Base-by-base conservation (phyloP, 2,888 invertebrate species). In the Pollenia angustigena region DNA sequence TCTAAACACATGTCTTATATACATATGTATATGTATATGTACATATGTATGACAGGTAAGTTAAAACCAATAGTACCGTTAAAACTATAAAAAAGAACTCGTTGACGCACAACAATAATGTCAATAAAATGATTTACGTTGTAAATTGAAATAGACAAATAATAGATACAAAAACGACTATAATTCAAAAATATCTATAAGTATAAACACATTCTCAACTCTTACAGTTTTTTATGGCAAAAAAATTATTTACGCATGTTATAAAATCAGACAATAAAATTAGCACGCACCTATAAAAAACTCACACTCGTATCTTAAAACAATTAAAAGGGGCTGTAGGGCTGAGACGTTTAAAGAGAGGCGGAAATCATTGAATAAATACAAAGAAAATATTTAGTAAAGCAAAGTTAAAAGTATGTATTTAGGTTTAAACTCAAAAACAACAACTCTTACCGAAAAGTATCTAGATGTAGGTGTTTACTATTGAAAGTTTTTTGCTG, bases 401-500 rank as follows among this genome's bases (percentile, higher is more conserved):
- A 23, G 60, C 46, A 32, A 46, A 6, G 1, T 44, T 16, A 46
- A 44, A 46, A 44, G 18, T 56, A 11, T n/a, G 4, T 42, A 40
- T 16, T 72, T 46, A 23, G 32, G 48, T 62, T 4, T 32, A 58
- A 50, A n/a, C 46, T 32, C 60, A 52, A 64, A 50, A 64, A 75
- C n/a, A 1, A 4, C 62, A 42, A 52, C 10, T 42, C 52, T 0
- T 52, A 1, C 42, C 10, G 42, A 76, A 72, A 60, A 48, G 16
- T 54, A 54, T 16, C 14, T 54, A 46, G 75, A 40, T 80, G 86
- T 86, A 71, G 82, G 71, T 83, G 83, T 80, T 83, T 64, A 10
- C 52, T 71, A 72, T 81, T 75, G 83, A 76, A 87, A 87, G 32
- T 4, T 75, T 72, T 66, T 71, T 46, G 75, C 62, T 86, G 86